phyloP scores from a whole-genome alignment of 2,797 vertebrate genomes.

The Tolypeutes matacus region DNA sequence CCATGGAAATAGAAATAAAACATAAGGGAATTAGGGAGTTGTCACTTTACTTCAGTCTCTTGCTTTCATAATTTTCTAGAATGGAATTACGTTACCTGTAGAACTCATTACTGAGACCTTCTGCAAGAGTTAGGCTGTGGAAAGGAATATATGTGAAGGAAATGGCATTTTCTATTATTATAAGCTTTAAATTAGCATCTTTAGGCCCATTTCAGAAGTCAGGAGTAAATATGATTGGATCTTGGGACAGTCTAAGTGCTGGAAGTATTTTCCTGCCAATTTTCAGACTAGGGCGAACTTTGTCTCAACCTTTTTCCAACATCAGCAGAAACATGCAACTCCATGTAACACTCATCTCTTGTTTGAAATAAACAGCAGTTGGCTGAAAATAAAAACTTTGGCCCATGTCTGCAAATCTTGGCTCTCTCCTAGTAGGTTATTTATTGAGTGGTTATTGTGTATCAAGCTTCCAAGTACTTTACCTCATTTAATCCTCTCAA shows the following conservation, averaged over 20 bases:
- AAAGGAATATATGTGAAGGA: conserved; percentile 63
- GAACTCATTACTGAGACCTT: conserved; percentile 75
- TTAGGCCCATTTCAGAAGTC: conserved; percentile 56
- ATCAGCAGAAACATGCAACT: background rate
- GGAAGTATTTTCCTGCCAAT: background rate
- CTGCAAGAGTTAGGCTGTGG: background rate
- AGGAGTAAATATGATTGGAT: background rate
- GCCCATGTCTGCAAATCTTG: background rate
- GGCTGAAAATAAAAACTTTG: background rate
- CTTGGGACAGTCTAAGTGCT: background rate
- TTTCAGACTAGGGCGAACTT: background rate
- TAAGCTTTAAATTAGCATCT: conserved; percentile 77
- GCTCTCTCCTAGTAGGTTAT: background rate
- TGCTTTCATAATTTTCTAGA: conserved; percentile 10
- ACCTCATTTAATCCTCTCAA: background rate
- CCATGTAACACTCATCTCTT: background rate
- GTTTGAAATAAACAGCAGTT: background rate
- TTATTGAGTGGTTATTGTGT: background rate
- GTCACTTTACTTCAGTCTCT: conserved; percentile 50
- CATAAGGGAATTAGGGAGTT: conserved; percentile 50
- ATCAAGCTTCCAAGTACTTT: background rate
- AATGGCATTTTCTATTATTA: conserved; percentile 77
- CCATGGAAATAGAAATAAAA: conserved; percentile 78
- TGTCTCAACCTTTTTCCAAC: background rate
- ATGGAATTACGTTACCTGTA: conserved; percentile 62